These are phyloP conservation scores for Benthochromis sp. DNA, from an alignment of 2,113 vertebrate species.

Conservation along the genomic window DNA sequence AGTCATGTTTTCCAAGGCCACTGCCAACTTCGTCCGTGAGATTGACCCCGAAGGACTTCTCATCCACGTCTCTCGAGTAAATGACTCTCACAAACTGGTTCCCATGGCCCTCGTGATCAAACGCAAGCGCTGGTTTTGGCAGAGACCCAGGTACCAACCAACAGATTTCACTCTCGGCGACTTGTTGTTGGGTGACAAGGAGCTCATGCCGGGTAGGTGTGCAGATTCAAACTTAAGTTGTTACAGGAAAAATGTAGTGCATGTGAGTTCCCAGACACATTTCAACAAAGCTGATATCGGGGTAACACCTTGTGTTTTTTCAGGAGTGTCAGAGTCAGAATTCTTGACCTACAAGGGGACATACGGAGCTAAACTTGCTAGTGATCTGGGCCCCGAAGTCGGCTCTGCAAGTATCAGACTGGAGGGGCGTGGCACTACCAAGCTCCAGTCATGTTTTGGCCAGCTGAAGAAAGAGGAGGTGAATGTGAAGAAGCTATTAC, in stretches of 20 bases:
- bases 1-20: slow-evolving; percentile 89
- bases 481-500: slow-evolving; percentile 78
- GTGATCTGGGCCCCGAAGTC: slow-evolving; percentile 55
- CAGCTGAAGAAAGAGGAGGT: slow-evolving; percentile 81
- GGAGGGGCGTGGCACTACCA: slow-evolving; percentile 60
- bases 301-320: not conserved
- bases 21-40: slow-evolving; percentile 80
- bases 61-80: slow-evolving; percentile 78
- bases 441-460: slow-evolving; percentile 80
- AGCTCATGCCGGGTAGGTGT: slow-evolving; percentile 67
- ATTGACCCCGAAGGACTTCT: slow-evolving; percentile 78
- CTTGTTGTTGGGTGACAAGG: slow-evolving; percentile 70
- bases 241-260: not conserved
- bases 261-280: not conserved
- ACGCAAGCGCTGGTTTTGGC: slow-evolving; percentile 84
- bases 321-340: slow-evolving; percentile 77
- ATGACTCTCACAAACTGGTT: slow-evolving; percentile 79
- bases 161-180: slow-evolving; percentile 79
- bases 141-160: slow-evolving; percentile 83
- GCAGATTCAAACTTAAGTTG: not conserved
- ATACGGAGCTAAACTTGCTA: slow-evolving; percentile 58
- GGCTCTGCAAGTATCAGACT: slow-evolving; percentile 53
- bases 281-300: not conserved
- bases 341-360: slow-evolving; percentile 80
- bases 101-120: slow-evolving; percentile 83